Conservation (phyloP, 2,888 invertebrate genomes). For the Lithophane leautieri region DNA sequence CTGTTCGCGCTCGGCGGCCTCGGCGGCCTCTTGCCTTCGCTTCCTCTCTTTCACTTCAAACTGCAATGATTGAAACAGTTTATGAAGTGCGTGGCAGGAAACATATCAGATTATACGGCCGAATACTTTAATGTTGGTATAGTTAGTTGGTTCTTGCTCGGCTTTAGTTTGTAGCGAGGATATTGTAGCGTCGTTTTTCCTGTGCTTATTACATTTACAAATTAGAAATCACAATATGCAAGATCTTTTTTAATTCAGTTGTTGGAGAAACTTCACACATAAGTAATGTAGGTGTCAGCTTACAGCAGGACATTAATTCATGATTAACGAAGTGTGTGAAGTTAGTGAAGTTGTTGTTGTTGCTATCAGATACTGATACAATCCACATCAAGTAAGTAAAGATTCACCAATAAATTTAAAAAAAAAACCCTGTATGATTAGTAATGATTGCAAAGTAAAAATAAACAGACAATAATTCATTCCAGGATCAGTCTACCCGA, state of each 20-base stretch:
- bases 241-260: background rate
- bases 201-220: too few relatives aligned
- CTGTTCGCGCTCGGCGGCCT: constrained; percentile 94
- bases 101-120: background rate
- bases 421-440: background rate
- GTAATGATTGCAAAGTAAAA: background rate
- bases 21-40: constrained; percentile 95
- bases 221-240: background rate
- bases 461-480: background rate
- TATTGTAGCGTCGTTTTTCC: background rate
- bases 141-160: constrained; percentile 43
- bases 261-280: background rate
- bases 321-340: too few relatives aligned
- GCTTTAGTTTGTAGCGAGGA: constrained; percentile 52
- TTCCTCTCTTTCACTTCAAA: constrained; percentile 99
- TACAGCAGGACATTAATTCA: too few relatives aligned
- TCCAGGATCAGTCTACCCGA: background rate
- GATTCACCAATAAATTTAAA: background rate
- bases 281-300: too few relatives aligned
- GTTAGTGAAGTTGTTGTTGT: too few relatives aligned
- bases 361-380: too few relatives aligned
- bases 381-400: background rate
- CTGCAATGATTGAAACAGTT: constrained; percentile 86
- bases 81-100: too few relatives aligned
- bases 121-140: background rate